These are phyloP conservation scores for Caenorhabditis sp. DNA, from an alignment of 2,888 invertebrate species.

Conservation along the genomic window DNA sequence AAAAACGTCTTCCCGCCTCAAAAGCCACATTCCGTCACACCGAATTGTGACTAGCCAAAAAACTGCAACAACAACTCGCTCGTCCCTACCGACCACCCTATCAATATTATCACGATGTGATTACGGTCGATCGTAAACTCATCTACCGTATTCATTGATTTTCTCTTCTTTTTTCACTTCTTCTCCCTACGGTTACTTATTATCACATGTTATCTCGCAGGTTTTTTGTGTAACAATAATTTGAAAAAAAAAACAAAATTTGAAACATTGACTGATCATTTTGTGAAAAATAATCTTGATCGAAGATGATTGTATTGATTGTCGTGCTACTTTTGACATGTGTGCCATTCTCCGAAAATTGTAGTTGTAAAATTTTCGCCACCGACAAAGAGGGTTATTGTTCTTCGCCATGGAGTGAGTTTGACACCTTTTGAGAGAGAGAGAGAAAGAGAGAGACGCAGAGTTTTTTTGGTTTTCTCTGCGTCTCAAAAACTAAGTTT, in stretches of 20 bases:
- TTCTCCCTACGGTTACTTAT: not conserved
- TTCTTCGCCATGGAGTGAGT: conserved; percentile 34
- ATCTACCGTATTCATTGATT: not conserved
- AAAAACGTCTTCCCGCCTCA: conserved; percentile 47
- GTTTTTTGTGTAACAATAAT: not conserved
- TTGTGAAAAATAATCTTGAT: not conserved
- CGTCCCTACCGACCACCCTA: conserved; percentile 16
- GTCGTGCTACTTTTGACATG: not conserved
- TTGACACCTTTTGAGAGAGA: too few species aligned
- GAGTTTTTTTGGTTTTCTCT: too few species aligned
- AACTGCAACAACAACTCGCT: conserved; percentile 9
- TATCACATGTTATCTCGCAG: not conserved
- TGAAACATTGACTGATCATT: too few species aligned
- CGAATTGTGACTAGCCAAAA: conserved; percentile 41
- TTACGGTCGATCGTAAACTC: conserved; percentile 6
- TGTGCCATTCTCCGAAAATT: not conserved
- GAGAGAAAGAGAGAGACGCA: too few species aligned
- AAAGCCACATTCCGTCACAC: conserved; percentile 46
- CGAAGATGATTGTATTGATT: not conserved
- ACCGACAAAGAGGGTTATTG: conserved; percentile 34
- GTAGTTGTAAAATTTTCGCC: not conserved
- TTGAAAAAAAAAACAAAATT: too few species aligned
- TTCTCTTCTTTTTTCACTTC: not conserved
- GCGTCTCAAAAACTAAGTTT: too few species aligned
- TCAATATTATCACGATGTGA: conserved; percentile 35